phyloP scores from a whole-genome alignment of 2,888 invertebrate genomes.

The Noctua pronuba region DNA sequence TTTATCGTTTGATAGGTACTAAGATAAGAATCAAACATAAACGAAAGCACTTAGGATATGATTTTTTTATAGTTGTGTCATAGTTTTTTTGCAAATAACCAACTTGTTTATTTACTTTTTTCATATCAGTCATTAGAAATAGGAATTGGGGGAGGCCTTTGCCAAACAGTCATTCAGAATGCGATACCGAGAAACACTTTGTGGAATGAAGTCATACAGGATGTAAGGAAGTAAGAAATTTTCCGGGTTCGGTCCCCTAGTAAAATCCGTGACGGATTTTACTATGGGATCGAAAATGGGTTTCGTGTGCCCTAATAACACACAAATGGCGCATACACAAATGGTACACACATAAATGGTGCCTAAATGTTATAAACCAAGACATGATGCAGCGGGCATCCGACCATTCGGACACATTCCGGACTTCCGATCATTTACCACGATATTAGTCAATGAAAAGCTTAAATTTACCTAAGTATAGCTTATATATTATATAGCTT shows the following conservation, averaged over 20 bases:
- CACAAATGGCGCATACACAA: no score
- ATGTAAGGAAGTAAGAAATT: background rate
- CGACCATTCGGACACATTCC: no score
- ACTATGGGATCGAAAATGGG: no score
- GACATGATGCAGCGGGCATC: background rate
- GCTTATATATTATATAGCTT: no score
- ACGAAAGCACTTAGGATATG: background rate
- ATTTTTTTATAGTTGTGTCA: conserved; percentile 3
- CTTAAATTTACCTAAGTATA: no score
- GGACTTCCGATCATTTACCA: background rate
- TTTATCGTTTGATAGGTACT: background rate
- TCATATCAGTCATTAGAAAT: background rate
- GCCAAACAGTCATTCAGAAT: conserved; percentile 4
- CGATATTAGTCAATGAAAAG: background rate
- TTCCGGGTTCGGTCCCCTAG: background rate
- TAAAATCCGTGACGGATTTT: no score
- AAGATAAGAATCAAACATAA: background rate
- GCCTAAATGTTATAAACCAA: background rate
- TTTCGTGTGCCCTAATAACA: no score
- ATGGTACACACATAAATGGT: background rate
- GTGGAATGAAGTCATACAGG: conserved; percentile 13
- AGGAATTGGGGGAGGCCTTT: background rate
- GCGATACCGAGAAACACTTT: background rate
- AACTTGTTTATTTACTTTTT: background rate
- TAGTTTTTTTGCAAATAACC: conserved; percentile 5